Evolutionary conservation across 2,888 invertebrate genomes (phyloP).

Genomic region (Timema podura): DNA sequence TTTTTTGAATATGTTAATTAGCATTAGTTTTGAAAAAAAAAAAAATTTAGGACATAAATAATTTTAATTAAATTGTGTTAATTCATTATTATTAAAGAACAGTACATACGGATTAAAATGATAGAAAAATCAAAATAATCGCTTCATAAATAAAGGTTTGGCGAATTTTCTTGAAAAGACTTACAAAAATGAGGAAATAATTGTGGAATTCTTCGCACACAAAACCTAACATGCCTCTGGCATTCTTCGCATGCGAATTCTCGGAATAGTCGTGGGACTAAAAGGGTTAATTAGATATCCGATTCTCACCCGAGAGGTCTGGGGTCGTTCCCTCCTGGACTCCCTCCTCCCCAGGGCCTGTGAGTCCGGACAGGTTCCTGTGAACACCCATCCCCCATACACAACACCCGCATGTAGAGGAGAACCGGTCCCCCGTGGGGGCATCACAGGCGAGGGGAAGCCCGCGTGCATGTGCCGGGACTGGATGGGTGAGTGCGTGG

Average conservation of each 20-base stretch:
- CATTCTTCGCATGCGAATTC: no score
- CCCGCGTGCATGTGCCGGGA: constrained; percentile 37
- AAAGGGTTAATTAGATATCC: not conserved
- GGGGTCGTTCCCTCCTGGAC: constrained; percentile 25
- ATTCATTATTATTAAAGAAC: no score
- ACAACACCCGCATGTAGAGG: constrained; percentile 31
- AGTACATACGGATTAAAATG: no score
- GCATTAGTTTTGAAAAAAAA: not conserved
- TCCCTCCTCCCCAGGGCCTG: constrained; percentile 25
- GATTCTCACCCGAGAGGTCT: constrained; percentile 27
- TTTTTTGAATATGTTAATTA: no score
- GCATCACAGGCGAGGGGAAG: constrained; percentile 37
- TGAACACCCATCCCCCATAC: constrained; percentile 27
- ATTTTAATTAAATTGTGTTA: not conserved
- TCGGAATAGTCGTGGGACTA: no score
- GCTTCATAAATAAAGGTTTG: no score
- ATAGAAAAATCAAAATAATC: no score
- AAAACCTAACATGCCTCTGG: no score
- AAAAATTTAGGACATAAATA: not conserved
- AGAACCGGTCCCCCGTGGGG: constrained; percentile 23
- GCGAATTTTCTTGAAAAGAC: no score
- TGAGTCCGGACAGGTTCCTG: constrained; percentile 20
- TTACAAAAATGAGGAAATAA: no score
- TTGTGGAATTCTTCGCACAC: no score
- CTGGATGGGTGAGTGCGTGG: constrained; percentile 78